Evolutionary conservation across 2,888 invertebrate species (phyloP).

Genomic region (Aphidoletes aphidimyza): DNA sequence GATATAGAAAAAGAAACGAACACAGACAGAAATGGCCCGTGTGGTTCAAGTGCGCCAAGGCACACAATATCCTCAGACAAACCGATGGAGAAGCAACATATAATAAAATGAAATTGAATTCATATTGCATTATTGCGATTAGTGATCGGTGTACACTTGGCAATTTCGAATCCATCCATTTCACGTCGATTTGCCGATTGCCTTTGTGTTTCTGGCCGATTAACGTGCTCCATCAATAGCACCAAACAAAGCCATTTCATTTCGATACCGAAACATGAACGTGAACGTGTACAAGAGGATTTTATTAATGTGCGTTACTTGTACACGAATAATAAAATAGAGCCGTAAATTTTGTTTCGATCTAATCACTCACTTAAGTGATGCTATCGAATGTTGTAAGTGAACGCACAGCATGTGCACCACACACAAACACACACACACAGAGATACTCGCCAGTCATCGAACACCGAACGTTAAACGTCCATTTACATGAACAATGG

Average conservation of each 20-base stretch:
- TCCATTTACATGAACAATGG: constrained; percentile 49
- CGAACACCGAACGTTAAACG: neutral
- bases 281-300: constrained; percentile 41
- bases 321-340: constrained; percentile 43
- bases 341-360: constrained; percentile 49
- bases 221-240: constrained; percentile 13
- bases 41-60: constrained; percentile 8
- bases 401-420: too few relatives aligned
- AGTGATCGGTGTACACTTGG: constrained; percentile 14
- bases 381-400: constrained; percentile 14
- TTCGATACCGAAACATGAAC: constrained; percentile 2
- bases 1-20: neutral
- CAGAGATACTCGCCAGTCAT: too few relatives aligned
- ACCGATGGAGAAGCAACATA: neutral
- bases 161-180: constrained; percentile 1
- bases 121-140: constrained; percentile 46
- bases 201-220: constrained; percentile 20
- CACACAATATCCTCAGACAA: constrained; percentile 23
- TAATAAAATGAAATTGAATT: constrained; percentile 46
- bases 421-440: too few relatives aligned
- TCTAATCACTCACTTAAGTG: constrained; percentile 47
- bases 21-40: neutral
- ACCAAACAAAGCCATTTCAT: neutral
- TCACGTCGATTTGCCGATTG: neutral
- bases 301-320: constrained; percentile 46